These are phyloP conservation scores for Pangasius sanitwongsei DNA, from an alignment of 2,797 vertebrate genomes.

Conservation along the genomic window DNA sequence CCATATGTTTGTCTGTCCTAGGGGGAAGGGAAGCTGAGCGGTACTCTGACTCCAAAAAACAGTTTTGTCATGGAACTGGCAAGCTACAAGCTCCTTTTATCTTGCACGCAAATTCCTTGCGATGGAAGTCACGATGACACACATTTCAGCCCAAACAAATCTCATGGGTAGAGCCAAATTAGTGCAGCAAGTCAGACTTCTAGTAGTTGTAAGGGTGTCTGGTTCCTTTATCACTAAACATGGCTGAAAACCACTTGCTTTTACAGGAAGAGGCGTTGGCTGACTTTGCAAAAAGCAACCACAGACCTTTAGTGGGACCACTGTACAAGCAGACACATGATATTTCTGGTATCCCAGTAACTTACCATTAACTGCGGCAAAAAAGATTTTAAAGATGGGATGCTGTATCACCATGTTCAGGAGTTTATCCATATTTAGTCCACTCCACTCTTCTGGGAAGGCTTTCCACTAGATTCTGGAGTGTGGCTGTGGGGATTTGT, in stretches of 20 bases:
- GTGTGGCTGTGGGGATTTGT: not conserved
- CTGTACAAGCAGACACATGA: not conserved
- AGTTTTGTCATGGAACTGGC: constrained; percentile 18
- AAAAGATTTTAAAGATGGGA: not conserved
- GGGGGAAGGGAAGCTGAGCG: not conserved
- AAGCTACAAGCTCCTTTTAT: not conserved
- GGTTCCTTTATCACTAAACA: not conserved
- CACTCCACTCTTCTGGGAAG: not conserved
- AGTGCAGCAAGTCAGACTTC: not conserved
- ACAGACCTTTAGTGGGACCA: not conserved
- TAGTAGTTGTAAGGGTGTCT: not conserved
- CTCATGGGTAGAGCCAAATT: not conserved
- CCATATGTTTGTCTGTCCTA: not conserved
- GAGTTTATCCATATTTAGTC: not conserved
- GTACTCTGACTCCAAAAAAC: not conserved
- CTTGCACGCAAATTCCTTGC: constrained; percentile 5
- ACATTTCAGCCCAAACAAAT: constrained; percentile 18
- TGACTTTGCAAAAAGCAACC: not conserved
- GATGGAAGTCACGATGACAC: constrained; percentile 23
- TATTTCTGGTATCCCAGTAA: not conserved
- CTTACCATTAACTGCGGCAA: not conserved
- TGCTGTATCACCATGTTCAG: not conserved
- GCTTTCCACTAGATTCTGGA: not conserved
- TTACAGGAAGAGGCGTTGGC: not conserved
- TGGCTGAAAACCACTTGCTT: not conserved